Base-by-base conservation (phyloP, 2,888 invertebrate genomes). In the Troides helena region DNA sequence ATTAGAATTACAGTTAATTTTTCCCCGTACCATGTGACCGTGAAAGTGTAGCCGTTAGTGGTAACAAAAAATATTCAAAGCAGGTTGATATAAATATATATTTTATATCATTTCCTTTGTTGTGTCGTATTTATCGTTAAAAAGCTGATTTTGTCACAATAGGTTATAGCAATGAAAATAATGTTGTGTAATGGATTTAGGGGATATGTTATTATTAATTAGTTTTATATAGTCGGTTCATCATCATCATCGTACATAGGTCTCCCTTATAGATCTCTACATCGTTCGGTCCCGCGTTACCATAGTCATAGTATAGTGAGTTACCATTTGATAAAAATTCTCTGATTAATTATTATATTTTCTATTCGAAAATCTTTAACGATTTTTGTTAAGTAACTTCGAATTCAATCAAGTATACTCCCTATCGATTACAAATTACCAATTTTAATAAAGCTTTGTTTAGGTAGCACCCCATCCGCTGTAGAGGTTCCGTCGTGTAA, bases 401-500 rank as follows among this genome's bases (percentile, higher is more conserved):
- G 50, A 50, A 0, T 50, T 18, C 50, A 50, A 50, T 18, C 50
- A 50, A 50, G 5, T 50, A 50, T 50, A 18, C 17, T 50, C 14
- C 17, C 50, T 56, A 64, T 57, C 36, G 6, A 57, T 57, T 43
- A 4, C 1, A 65, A 65, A 65, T 65, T 36, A 57, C 23, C 21
- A 21, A 57, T 21, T 57, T 57, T 57, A 62, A 53, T 67, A 14
- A 59, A 65, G 10, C 65, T 65, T 69, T 70, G 69, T 68, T 64
- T 59, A 53, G 50, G 58, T n/a, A 39, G 39, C 17, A 21, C 12
- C 58, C 23, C 59, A 43, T 56, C 60, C 69, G 59, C 21, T 14
- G 23, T 30, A 46, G 39, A 23, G 62, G 79, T 81, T 80, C 77
- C 78, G 77, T 73, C 74, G 72, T 64, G 72, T 77, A 74, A 78